Conservation (phyloP, 2,113 vertebrate species). For the Echinops telfairi region DNA sequence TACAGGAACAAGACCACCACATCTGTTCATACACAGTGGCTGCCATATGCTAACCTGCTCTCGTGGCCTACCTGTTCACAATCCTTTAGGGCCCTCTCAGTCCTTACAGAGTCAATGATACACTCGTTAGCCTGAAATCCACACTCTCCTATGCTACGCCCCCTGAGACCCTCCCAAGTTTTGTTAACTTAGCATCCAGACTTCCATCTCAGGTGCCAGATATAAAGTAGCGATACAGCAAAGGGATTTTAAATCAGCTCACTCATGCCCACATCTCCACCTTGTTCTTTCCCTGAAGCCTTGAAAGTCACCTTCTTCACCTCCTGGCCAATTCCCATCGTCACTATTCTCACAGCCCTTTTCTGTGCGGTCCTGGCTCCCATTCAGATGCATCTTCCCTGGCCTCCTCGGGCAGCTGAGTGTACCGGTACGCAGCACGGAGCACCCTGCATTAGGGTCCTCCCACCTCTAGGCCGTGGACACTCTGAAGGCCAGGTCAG, state of each 20-base stretch:
- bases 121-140: neutral
- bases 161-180: neutral
- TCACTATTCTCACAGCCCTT: neutral
- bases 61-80: neutral
- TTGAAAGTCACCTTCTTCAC: fast-evolving
- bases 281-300: neutral
- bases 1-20: neutral
- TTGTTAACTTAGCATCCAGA: neutral
- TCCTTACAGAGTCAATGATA: neutral
- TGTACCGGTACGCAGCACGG: fast-evolving
- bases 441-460: neutral
- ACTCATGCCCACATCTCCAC: neutral
- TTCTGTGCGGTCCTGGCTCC: neutral
- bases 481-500: neutral
- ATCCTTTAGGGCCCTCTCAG: neutral
- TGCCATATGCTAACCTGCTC: neutral
- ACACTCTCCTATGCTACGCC: neutral
- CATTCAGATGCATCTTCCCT: too few relatives aligned
- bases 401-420: fast-evolving
- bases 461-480: too few relatives aligned
- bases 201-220: neutral
- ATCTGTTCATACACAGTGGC: neutral
- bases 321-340: neutral
- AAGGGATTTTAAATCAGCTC: neutral
- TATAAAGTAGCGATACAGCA: neutral